Evolutionary conservation across 2,113 vertebrate species (phyloP).

Genomic region (Chitala chitala): DNA sequence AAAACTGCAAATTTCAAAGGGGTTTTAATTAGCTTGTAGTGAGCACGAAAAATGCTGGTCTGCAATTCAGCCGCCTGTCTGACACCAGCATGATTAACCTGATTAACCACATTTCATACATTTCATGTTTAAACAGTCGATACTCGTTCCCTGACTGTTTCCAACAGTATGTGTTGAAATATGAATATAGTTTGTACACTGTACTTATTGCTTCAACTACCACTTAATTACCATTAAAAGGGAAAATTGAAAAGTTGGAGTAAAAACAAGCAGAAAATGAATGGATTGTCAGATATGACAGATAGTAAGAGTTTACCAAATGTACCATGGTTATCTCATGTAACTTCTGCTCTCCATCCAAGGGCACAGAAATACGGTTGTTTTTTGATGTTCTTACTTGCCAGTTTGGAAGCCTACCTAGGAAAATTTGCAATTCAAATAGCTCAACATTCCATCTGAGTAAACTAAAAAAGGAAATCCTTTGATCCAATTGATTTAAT

Average conservation of each 20-base stretch:
- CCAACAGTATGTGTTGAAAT: neutral
- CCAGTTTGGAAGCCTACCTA: neutral
- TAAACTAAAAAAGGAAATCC: neutral
- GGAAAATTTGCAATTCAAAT: slow-evolving; percentile 3
- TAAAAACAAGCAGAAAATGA: neutral
- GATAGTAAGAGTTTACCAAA: neutral
- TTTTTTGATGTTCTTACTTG: neutral
- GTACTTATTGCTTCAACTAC: neutral
- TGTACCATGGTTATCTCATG: neutral
- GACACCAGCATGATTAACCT: too few species aligned
- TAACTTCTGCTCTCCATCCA: neutral
- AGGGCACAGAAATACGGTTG: neutral
- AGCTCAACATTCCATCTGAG: neutral
- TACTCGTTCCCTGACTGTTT: too few species aligned
- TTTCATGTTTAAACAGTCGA: too few species aligned
- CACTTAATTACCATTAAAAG: neutral
- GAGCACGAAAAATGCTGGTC: too few species aligned
- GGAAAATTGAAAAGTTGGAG: neutral
- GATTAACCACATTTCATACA: too few species aligned
- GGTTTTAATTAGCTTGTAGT: too few species aligned
- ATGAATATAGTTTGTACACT: neutral
- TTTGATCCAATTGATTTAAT: neutral
- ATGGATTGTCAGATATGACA: neutral
- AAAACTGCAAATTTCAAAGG: too few species aligned
- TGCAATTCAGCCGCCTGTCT: neutral